A percentile compares a stretch with the other conserved stretches of the same genome.
Evolutionary conservation across 1,140 invertebrate genomes (phyloP).

Genomic region (Metopolophium dirhodum): DNA sequence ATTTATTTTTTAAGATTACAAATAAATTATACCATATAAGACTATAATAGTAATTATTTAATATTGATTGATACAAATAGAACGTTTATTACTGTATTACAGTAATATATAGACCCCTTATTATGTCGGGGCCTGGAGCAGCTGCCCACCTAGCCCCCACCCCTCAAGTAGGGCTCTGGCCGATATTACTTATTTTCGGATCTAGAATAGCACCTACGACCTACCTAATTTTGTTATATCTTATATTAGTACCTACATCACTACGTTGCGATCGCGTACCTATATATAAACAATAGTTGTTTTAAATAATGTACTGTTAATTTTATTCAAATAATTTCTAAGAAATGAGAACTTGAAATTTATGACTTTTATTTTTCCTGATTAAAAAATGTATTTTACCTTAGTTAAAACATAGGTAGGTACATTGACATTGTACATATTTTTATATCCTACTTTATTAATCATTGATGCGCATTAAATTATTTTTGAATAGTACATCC

Average conservation of each 20-base stretch:
- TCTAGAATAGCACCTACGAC: neutral
- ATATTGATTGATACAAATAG: too few relatives aligned
- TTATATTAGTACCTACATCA: too few relatives aligned
- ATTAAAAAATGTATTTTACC: neutral
- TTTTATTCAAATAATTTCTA: neutral
- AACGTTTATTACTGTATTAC: too few relatives aligned
- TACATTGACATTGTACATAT: neutral
- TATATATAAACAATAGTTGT: neutral
- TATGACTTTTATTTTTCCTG: neutral
- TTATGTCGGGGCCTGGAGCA: too few relatives aligned
- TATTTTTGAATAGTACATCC: slow-evolving; percentile 51
- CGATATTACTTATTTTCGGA: neutral
- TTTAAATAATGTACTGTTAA: neutral
- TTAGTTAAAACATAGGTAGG: neutral
- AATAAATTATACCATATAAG: too few relatives aligned
- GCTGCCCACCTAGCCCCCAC: too few relatives aligned
- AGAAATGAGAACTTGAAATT: neutral
- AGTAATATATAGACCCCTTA: too few relatives aligned
- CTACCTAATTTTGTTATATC: neutral
- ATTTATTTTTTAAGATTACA: too few relatives aligned
- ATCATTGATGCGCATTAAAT: slow-evolving; percentile 31
- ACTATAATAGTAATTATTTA: too few relatives aligned
- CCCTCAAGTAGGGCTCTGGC: too few relatives aligned
- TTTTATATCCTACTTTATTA: neutral
- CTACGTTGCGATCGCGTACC: neutral